Conservation (phyloP, 2,113 vertebrate species). For the Microtus richardsoni region DNA sequence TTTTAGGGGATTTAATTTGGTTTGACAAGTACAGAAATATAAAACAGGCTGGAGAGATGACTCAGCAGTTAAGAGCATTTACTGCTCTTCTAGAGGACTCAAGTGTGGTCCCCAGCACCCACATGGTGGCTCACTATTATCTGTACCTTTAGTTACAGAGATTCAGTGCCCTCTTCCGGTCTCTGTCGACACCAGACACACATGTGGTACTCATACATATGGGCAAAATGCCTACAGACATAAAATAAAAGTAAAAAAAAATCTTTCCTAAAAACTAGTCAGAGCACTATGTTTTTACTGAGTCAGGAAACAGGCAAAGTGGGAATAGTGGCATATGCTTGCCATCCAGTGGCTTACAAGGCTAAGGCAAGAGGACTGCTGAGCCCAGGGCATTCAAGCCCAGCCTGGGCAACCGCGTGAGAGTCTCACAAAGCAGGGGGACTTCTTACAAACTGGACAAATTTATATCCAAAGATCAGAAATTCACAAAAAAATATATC, state of each 20-base stretch:
- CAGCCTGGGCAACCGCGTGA: background rate
- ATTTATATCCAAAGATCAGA: background rate
- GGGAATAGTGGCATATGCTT: too few species aligned
- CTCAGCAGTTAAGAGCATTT: too few species aligned
- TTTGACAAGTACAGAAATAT: background rate
- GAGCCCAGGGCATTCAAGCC: background rate
- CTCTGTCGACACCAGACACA: too few species aligned
- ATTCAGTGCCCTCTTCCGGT: too few species aligned
- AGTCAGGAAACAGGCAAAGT: background rate
- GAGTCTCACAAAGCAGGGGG: background rate
- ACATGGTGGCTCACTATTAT: too few species aligned
- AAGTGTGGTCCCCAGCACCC: too few species aligned
- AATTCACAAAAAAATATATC: background rate
- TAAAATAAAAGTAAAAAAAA: background rate
- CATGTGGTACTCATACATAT: too few species aligned
- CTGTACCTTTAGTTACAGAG: too few species aligned
- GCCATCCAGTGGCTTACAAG: background rate
- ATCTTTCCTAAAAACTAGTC: background rate
- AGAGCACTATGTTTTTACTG: background rate
- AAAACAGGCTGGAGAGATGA: background rate
- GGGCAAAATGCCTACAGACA: too few species aligned
- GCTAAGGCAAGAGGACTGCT: background rate
- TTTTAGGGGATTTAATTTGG: conserved; percentile 12
- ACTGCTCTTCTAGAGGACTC: too few species aligned
- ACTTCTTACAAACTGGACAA: background rate